Evolutionary conservation across 2,797 vertebrate species (phyloP), one percentile per base, ranked within the genome.

Genomic region (Discoglossus pictus): DNA sequence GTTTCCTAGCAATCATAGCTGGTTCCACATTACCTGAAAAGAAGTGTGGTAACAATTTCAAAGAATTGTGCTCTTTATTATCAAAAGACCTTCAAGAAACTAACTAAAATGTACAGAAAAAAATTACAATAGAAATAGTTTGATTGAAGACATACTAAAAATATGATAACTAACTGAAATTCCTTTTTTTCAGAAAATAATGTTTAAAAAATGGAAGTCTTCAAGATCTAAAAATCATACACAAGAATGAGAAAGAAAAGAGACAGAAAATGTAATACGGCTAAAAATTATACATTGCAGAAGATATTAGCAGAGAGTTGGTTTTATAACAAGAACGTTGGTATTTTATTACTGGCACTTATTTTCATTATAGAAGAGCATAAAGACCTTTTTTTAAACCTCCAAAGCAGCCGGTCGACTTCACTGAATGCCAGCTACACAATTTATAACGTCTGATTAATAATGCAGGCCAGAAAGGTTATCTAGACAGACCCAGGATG

Each of bases 391-490:
- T 73, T 76, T 69, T 63, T 65, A 48, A 61, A 60, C 44, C 44
- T 69, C 27, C 1, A 52, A 11, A 16, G 46, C 42, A 39, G 68
- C 67, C 52, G 52, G 18, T 1, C 34, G 54, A 44, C 23, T 44
- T 68, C 67, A 68, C 38, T 62, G 72, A 77, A 74, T 74, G 38
- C 42, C 39, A 54, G 52, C 13, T 11, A 72, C 66, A 64, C 79
- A 56, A 17, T 67, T 10, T 73, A 44, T 73, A 75, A 73, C 42
- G 77, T 65, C 69, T 77, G 75, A 79, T 65, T 79, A 78, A 83
- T 76, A 76, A 69, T 55, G 39, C 51, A 56, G 20, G 39, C 61
- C 55, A 68, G 21, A 83, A 80, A 34, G 63, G 47, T 74, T 84
- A 79, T 81, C 66, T 3, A 35, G 60, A 73, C 25, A 60, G 11